Conservation (phyloP, 2,797 vertebrate species). For the Cynodonichthys magdalenae region DNA sequence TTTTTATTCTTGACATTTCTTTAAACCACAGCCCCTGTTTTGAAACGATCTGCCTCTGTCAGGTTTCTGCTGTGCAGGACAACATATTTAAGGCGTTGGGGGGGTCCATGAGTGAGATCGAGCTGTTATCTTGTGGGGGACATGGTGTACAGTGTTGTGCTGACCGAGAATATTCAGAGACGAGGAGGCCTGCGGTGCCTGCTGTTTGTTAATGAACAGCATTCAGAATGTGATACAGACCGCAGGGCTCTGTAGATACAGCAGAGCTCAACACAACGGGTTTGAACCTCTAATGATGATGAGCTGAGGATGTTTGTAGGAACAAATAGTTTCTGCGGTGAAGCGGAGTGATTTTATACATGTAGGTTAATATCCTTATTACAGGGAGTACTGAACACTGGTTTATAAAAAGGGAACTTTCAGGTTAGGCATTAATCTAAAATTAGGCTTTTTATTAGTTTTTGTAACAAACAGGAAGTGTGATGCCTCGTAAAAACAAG, state of each 20-base stretch:
- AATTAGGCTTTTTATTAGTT: background rate
- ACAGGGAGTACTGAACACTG: conserved; percentile 9
- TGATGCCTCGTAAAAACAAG: background rate
- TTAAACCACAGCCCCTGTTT: conserved; percentile 23
- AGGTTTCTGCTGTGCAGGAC: conserved; percentile 19
- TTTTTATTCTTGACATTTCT: conserved; percentile 25
- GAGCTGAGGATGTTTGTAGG: conserved; percentile 10
- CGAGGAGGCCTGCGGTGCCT: background rate
- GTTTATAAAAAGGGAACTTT: background rate
- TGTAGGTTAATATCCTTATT: conserved; percentile 8
- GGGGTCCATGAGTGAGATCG: conserved; percentile 33
- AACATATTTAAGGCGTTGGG: conserved; percentile 22
- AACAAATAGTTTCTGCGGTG: background rate
- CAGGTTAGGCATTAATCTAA: background rate
- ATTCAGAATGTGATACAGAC: conserved; percentile 11
- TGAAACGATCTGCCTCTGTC: conserved; percentile 41
- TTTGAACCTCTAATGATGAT: conserved; percentile 30
- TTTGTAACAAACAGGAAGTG: background rate
- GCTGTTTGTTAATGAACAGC: conserved; percentile 41
- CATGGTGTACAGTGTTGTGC: conserved; percentile 31
- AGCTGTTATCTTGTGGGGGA: conserved; percentile 39
- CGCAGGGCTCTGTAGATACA: conserved; percentile 26
- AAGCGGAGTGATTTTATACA: conserved; percentile 11
- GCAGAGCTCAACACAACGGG: conserved; percentile 21
- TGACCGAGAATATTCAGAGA: conserved; percentile 49